Conservation (phyloP, 2,888 invertebrate genomes). For the Pyralis farinalis region DNA sequence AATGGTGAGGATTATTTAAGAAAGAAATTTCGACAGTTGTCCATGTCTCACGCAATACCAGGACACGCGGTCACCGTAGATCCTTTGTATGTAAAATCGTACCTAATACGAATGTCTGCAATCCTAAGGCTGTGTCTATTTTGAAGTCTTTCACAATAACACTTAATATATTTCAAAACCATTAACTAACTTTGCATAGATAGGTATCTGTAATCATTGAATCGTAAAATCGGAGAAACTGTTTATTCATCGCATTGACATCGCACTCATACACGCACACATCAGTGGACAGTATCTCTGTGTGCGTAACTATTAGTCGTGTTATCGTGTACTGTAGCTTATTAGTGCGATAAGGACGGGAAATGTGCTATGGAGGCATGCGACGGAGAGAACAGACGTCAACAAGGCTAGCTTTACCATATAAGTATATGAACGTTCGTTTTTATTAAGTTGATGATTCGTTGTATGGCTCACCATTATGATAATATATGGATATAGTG, state of each 20-base stretch:
- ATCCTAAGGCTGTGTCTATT: slow-evolving; percentile 4
- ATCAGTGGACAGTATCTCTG: slow-evolving; percentile 29
- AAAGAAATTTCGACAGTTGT: no score
- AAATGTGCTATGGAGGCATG: slow-evolving; percentile 40
- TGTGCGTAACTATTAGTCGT: slow-evolving; percentile 30
- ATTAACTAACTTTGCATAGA: slow-evolving; percentile 72
- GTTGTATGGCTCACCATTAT: slow-evolving; percentile 70
- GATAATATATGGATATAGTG: slow-evolving; percentile 58
- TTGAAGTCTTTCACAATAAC: slow-evolving; percentile 29
- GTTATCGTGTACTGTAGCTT: slow-evolving; percentile 46
- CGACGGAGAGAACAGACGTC: slow-evolving; percentile 57
- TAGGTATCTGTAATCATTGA: slow-evolving; percentile 71
- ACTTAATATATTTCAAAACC: slow-evolving; percentile 53
- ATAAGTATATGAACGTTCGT: slow-evolving; percentile 74
- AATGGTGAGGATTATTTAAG: no score
- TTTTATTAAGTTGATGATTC: slow-evolving; percentile 75
- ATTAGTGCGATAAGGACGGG: slow-evolving; percentile 69
- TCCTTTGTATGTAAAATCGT: no score
- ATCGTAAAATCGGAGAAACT: slow-evolving; percentile 78
- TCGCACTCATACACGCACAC: slow-evolving; percentile 37
- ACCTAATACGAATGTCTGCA: no score
- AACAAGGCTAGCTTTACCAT: slow-evolving; percentile 75
- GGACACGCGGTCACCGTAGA: no score
- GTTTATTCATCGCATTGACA: slow-evolving; percentile 76
- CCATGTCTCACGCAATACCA: no score